phyloP scores from a whole-genome alignment of 1,140 invertebrate genomes.

The Archivesica marissinica region DNA sequence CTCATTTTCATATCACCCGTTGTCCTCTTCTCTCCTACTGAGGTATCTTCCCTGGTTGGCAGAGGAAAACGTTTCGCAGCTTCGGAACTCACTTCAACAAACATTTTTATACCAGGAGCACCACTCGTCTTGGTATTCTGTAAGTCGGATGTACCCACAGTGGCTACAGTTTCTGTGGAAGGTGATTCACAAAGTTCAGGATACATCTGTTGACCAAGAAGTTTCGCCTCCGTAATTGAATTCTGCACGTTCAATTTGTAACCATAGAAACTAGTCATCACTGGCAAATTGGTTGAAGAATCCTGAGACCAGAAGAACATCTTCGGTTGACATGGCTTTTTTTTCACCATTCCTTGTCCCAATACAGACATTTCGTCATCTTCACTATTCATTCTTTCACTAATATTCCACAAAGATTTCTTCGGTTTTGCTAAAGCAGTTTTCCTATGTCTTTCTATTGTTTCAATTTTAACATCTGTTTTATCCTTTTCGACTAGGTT shows the following conservation, averaged over 20 bases:
- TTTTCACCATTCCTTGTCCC: slow-evolving; percentile 2
- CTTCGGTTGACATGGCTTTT: slow-evolving; percentile 11
- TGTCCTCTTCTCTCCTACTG: neutral
- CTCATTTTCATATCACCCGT: neutral
- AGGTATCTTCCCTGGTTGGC: neutral
- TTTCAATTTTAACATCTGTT: neutral
- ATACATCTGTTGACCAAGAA: slow-evolving; percentile 50
- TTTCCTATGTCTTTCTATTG: neutral
- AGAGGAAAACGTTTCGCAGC: slow-evolving; percentile 18
- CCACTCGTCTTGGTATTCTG: neutral
- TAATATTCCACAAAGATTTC: neutral
- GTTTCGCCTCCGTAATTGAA: slow-evolving; percentile 52
- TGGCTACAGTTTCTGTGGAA: neutral
- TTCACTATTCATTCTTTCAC: neutral
- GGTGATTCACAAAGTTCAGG: slow-evolving; percentile 5
- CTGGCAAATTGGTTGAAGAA: slow-evolving; percentile 44
- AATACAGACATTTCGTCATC: slow-evolving; percentile 24
- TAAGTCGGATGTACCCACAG: neutral
- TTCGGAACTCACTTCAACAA: neutral
- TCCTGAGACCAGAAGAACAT: slow-evolving; percentile 59
- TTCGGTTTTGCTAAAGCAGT: neutral
- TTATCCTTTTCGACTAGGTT: neutral
- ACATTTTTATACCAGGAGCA: neutral
- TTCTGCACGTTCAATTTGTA: slow-evolving; percentile 35
- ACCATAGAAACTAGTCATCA: slow-evolving; percentile 43